A percentile compares a stretch with the other conserved stretches of the same genome.
Evolutionary conservation across 2,888 invertebrate species (phyloP).

Genomic region (Caenorhabditis becei): DNA sequence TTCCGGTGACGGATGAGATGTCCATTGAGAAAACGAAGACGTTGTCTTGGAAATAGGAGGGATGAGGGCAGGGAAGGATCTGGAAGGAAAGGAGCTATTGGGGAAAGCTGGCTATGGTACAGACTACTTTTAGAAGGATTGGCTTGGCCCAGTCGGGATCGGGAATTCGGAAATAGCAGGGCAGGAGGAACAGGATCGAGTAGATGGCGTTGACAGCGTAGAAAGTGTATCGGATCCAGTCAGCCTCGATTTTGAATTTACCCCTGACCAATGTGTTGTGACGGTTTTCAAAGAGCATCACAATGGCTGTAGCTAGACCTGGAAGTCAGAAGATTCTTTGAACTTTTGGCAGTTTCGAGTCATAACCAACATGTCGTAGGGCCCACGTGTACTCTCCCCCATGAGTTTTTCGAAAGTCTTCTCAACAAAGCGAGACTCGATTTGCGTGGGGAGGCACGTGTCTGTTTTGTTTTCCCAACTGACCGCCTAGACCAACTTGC

Average conservation of each 20-base stretch:
- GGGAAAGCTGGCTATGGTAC: not conserved
- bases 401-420: not conserved
- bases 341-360: too few species aligned
- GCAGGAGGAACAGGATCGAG: conserved; percentile 42
- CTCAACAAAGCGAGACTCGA: conserved; percentile 21
- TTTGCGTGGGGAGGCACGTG: conserved; percentile 12
- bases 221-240: conserved; percentile 51
- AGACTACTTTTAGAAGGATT: conserved; percentile 48
- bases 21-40: conserved; percentile 55
- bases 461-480: conserved; percentile 34
- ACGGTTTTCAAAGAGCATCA: conserved; percentile 58
- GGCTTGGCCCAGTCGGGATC: conserved; percentile 47
- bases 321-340: not conserved
- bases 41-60: conserved; percentile 38
- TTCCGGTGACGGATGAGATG: conserved; percentile 34
- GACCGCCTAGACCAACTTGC: conserved; percentile 54
- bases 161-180: conserved; percentile 51
- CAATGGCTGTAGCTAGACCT: conserved; percentile 52
- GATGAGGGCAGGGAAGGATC: conserved; percentile 59
- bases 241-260: conserved; percentile 49
- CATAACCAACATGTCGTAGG: too few species aligned
- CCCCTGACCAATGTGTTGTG: conserved; percentile 58
- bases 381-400: too few species aligned
- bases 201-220: conserved; percentile 50
- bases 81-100: not conserved